phyloP scores from a whole-genome alignment of 2,113 vertebrate species.

The Thunnus maccoyii region DNA sequence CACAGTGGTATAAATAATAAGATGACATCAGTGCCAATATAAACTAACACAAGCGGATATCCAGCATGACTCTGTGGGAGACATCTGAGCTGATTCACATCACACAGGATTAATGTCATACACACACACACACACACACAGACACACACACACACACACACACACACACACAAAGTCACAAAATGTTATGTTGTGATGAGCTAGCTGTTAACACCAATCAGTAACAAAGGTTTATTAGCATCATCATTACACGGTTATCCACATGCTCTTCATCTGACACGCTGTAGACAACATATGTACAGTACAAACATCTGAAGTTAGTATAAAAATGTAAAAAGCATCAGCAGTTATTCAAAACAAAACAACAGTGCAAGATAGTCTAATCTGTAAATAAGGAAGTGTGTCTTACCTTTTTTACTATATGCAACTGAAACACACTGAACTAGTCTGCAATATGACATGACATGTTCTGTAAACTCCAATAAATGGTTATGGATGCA shows the following conservation, averaged over 20 bases:
- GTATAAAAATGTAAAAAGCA: slow-evolving; percentile 4
- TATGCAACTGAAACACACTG: too few species aligned
- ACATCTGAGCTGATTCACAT: slow-evolving; percentile 26
- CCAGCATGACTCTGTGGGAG: slow-evolving; percentile 29
- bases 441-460: too few species aligned
- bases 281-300: not conserved
- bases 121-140: not conserved
- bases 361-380: not conserved
- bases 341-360: not conserved
- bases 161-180: not conserved
- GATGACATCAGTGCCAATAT: not conserved
- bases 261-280: not conserved
- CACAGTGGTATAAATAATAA: not conserved
- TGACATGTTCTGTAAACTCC: too few species aligned
- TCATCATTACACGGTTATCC: not conserved
- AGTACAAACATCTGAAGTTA: not conserved
- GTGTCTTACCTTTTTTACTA: too few species aligned
- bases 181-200: not conserved
- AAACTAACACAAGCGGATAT: slow-evolving; percentile 21
- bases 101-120: slow-evolving; percentile 22
- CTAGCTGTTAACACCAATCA: slow-evolving; percentile 4
- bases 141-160: too few species aligned
- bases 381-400: too few species aligned
- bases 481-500: too few species aligned
- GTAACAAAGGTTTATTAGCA: slow-evolving; percentile 45